Evolutionary conservation across 1,140 invertebrate species (phyloP), one percentile per base, ranked within the genome.

Genomic region (Spodoptera litura): DNA sequence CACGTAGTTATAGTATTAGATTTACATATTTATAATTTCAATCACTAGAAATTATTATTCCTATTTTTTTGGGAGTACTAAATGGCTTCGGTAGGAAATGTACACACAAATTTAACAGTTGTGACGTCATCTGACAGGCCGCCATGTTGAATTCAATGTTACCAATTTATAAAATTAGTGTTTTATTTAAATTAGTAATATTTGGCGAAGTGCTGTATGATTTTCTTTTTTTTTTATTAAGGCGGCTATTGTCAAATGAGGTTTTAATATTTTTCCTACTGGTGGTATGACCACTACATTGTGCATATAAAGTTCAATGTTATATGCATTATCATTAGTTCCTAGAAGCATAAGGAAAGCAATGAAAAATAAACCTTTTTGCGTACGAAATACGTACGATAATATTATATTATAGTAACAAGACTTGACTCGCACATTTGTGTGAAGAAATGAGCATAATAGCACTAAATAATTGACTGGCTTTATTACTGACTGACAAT

Each of bases 41-140:
- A 35, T 35, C 8, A 52, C 6, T 64, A 64, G 13, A 74, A 74
- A 74, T 62, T 75, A 62, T 51, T 75, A 35, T 38, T 64, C 35
- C n/a, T 74, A 44, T 44, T 44, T 6, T 62, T 75, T 44, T 52
- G 73, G 73, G 73, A 62, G 73, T 75, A 75, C 73, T 62, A 59
- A 62, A 49, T 62, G 73, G 73, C 58, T 75, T 59, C 31, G 6
- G 6, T 31, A 44, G 25, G 20, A 25, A 27, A 13, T 2, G 13
- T 52, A 68, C 52, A n/a, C 44, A n/a, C 20, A 12, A 49, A 49
- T 64, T 38, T 53, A 20, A 52, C 35, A 20, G 9, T 49, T n/a
- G n/a, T 68, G 64, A 68, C 44, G 44, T 66, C 64, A 66, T 66
- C 31, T 68, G 64, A 68, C 64, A 68, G 9, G 38, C 38, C n/a